Evolutionary conservation across 2,888 invertebrate genomes (phyloP).

Genomic region (Saturnia japonica): DNA sequence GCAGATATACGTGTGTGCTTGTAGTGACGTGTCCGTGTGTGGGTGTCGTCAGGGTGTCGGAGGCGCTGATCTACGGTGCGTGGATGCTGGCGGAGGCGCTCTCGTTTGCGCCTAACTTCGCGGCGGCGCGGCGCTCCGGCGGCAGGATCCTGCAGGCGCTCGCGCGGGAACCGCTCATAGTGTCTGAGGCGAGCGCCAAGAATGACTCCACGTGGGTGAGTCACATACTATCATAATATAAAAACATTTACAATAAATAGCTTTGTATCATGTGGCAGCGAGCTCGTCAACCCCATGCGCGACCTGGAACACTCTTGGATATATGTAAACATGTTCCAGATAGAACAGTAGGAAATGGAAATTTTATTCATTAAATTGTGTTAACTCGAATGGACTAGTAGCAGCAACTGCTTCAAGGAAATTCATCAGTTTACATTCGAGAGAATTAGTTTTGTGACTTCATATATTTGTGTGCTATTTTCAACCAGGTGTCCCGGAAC

Average conservation of each 20-base stretch:
- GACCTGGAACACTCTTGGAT: not conserved
- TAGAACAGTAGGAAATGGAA: too few relatives aligned
- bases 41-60: conserved; percentile 82
- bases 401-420: too few relatives aligned
- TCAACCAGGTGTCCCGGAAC: too few relatives aligned
- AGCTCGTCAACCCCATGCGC: not conserved
- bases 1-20: too few relatives aligned
- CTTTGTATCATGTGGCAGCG: too few relatives aligned
- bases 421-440: too few relatives aligned
- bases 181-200: conserved; percentile 43
- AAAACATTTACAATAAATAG: too few relatives aligned
- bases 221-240: too few relatives aligned
- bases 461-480: too few relatives aligned
- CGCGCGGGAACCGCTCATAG: conserved; percentile 65
- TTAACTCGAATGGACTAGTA: too few relatives aligned
- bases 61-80: conserved; percentile 89
- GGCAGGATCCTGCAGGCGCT: conserved; percentile 83
- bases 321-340: not conserved
- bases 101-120: conserved; percentile 89
- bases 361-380: too few relatives aligned
- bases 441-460: too few relatives aligned
- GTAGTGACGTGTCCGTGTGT: not conserved
- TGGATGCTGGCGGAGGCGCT: conserved; percentile 91
- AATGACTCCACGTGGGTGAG: conserved; percentile 59
- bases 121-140: conserved; percentile 86